A percentile compares a stretch with the other conserved stretches of the same genome.
Conservation (phyloP, 2,888 invertebrate genomes). For the Capitulum mitella region DNA sequence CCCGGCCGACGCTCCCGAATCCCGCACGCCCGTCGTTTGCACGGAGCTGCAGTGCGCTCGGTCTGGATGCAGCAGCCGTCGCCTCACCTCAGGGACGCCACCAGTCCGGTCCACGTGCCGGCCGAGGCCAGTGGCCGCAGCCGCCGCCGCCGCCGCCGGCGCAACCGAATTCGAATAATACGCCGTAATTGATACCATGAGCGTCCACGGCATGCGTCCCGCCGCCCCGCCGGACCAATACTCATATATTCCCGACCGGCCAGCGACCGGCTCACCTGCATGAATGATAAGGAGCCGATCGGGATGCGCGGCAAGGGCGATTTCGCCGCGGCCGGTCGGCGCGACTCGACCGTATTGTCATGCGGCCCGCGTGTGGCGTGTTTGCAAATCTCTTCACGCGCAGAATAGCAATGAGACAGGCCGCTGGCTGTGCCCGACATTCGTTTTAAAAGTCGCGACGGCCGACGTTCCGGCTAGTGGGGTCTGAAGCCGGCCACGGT, state of each 20-base stretch:
- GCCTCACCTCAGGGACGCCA: too few relatives aligned
- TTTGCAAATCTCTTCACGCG: background rate
- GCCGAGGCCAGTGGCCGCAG: too few relatives aligned
- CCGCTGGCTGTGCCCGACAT: background rate
- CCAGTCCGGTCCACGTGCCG: too few relatives aligned
- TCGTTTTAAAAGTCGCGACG: background rate
- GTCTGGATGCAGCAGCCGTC: too few relatives aligned
- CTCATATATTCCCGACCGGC: background rate
- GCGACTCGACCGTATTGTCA: background rate
- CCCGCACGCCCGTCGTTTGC: too few relatives aligned
- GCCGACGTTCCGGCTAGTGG: background rate
- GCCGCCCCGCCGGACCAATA: background rate
- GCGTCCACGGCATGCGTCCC: background rate
- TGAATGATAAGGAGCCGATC: conserved; percentile 9
- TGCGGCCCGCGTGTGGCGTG: background rate
- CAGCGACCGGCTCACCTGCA: background rate
- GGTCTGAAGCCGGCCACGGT: background rate
- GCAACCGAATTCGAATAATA: background rate
- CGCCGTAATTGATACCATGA: background rate
- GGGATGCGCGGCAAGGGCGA: background rate
- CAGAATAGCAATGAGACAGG: background rate
- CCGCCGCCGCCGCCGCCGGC: too few relatives aligned
- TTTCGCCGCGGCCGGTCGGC: background rate
- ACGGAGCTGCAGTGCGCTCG: too few relatives aligned
- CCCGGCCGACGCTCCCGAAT: too few relatives aligned